Evolutionary conservation across 2,113 vertebrate species (phyloP), one percentile per base, ranked within the genome.

Genomic region (Macrotis lagotis): DNA sequence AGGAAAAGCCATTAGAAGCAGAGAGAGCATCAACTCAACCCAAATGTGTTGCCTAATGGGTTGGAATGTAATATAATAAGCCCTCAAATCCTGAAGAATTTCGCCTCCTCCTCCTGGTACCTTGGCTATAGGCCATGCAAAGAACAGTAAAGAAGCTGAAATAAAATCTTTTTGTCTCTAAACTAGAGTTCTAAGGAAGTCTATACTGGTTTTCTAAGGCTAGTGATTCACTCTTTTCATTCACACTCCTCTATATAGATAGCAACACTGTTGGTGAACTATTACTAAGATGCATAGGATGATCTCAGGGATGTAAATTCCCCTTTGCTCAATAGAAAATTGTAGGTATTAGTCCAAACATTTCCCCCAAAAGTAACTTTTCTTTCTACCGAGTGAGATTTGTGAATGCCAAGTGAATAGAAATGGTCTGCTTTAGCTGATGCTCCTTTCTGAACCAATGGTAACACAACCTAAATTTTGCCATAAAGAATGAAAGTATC

Each of bases 271-370:
- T 88, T 74, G 19, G 59, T 49, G 31, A 94, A 91, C 22, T 96
- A 91, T 50, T n/a, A 44, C 37, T 16, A 53, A 50, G n/a, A 50
- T 51, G 37, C 47, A n/a, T 51, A 25, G 37, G 50, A 66, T 95
- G 94, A 94, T 24, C 31, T 89, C 47, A 50, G 59, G 52, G 10
- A 48, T 93, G 26, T 90, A 93, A 96, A 95, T 93, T 24, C 96
- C 95, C 95, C 31, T 48, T n/a, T 50, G 19, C 48, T 74, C 49
- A 55, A 7, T 24, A 50, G 9, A 92, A 19, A 51, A 16, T 24
- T 74, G 37, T 22, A 74, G 52, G n/a, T 74, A 55, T 91, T 89
- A 49, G 88, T 44, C 50, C 51, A 92, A 50, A 49, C 50, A 28
- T 91, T 88, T 50, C 91, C 50, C 22, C 31, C 25, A 8, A 44